Evolutionary conservation across 2,888 invertebrate genomes (phyloP).

Genomic region (Pedicia rivosa): DNA sequence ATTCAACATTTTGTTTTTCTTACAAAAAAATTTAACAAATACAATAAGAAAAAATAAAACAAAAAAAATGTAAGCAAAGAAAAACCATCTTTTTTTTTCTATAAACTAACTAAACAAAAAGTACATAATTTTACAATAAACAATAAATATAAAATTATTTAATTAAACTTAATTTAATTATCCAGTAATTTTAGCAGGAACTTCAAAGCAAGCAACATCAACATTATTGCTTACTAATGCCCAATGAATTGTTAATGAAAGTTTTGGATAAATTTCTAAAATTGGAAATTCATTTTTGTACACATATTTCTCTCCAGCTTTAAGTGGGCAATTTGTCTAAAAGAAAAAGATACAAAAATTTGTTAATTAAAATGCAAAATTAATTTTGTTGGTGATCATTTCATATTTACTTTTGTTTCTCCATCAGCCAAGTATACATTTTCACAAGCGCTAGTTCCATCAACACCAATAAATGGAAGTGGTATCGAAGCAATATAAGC

Average conservation of each 20-base stretch:
- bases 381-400: no score
- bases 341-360: no score
- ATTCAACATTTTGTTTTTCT: no score
- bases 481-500: conserved; percentile 45
- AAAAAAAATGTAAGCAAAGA: no score
- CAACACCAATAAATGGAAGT: conserved; percentile 62
- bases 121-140: no score
- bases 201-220: conserved; percentile 46
- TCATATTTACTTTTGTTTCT: conserved; percentile 35
- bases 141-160: no score
- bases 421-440: conserved; percentile 42
- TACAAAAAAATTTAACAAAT: no score
- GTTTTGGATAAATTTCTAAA: conserved; percentile 33
- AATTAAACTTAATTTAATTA: no score
- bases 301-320: conserved; percentile 45
- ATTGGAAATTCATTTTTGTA: conserved; percentile 51
- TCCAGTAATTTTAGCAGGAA: conserved; percentile 49
- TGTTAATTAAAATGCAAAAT: no score
- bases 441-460: conserved; percentile 49
- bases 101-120: no score
- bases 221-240: conserved; percentile 33
- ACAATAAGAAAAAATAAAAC: no score
- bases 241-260: conserved; percentile 46
- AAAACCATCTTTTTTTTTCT: no score
- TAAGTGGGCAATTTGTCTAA: conserved; percentile 47